Base-by-base conservation (phyloP, 2,113 vertebrate genomes). In the Sapajus apella region DNA sequence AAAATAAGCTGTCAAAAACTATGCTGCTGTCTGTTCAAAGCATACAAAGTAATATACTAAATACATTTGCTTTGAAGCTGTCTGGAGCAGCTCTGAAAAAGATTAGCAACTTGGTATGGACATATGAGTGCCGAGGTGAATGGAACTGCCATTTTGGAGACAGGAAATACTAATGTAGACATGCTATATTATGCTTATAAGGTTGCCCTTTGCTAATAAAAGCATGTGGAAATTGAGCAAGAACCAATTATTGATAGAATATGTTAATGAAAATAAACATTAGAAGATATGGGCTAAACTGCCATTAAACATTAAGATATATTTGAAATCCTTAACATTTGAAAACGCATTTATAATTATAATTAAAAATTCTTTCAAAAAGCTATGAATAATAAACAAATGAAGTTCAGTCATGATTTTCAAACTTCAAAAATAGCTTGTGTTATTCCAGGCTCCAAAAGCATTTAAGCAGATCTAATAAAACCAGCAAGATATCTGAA, bases 1-100 rank as follows among this genome's bases (percentile, higher is more conserved):
- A 93, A 97, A 97, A 95, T 95, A 97, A 94, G 91, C 93, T 97
- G 97, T 97, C 97, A 96, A 92, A 95, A 97, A 86, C 50, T n/a
- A 73, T 83, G 95, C 68, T 97, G 55, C 85, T 93, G 72, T 96
- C 76, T 96, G 47, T 82, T 96, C 88, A 89, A 93, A 93, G 94
- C 80, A 82, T 95, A 70, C 47, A 91, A 52, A 96, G 86, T 88
- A 96, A 96, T 52, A 84, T 27, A 89, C 77, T 81, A 97, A 94
- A 81, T 58, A 9, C 8, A 61, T 64, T 95, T 75, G 61, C 80
- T 95, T 68, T 92, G 90, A 95, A 97, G 94, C 32, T 68, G 14
- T 68, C 18, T 90, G 16, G 82, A 14, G 0, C 45, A 89, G 35
- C 37, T 32, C 56, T 58, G 95, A 90, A 83, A 97, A 97, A 85